phyloP scores from a whole-genome alignment of 1,140 invertebrate genomes.

The Pissodes strobi region DNA sequence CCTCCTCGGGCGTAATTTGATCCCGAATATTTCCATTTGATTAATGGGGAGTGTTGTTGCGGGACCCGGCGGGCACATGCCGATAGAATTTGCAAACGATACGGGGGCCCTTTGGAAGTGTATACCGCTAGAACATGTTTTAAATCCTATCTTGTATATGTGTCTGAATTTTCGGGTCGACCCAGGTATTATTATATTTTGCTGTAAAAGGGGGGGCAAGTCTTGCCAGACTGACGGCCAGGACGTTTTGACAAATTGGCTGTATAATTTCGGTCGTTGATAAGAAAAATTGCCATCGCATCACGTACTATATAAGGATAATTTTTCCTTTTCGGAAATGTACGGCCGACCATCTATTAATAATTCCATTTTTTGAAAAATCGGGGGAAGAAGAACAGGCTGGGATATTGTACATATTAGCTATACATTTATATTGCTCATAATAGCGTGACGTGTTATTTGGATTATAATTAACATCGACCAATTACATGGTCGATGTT shows the following conservation, averaged over 20 bases:
- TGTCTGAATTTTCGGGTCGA: no score
- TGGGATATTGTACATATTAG: no score
- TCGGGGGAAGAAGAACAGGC: no score
- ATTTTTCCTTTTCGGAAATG: neutral
- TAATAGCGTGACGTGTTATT: no score
- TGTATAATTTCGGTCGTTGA: constrained; percentile 24
- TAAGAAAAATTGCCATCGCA: constrained; percentile 7
- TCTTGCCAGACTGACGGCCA: neutral
- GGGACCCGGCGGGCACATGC: constrained; percentile 3
- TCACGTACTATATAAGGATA: constrained; percentile 6
- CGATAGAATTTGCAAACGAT: constrained; percentile 2
- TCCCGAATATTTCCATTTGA: constrained; percentile 46
- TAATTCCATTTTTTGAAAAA: no score
- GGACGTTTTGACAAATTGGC: constrained; percentile 30
- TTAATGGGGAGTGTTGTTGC: constrained; percentile 38
- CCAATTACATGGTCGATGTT: no score
- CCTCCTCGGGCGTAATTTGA: constrained; percentile 43
- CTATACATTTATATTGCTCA: no score
- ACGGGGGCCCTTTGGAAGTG: neutral
- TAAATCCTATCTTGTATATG: no score
- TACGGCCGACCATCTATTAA: no score
- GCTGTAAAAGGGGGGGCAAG: neutral
- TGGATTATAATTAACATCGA: no score
- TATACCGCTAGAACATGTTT: neutral
- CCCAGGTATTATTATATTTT: constrained; percentile 6